Percentiles rank a stretch among this genome's conserved stretches.
Conservation (phyloP, 2,113 vertebrate genomes). For the Phrynosoma blainvillii region DNA sequence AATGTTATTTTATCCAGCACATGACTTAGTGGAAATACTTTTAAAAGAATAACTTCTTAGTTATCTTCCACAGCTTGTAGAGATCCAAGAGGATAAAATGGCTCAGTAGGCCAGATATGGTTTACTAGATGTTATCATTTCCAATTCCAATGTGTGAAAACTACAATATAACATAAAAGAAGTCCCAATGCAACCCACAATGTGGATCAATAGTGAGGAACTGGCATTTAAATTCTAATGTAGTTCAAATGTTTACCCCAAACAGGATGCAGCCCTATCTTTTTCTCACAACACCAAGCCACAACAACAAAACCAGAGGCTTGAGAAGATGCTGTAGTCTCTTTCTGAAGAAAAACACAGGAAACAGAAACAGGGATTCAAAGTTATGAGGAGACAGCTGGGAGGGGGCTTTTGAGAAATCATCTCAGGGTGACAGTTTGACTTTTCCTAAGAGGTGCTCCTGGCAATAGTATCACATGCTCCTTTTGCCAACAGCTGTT, state of each 20-base stretch:
- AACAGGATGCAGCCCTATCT: background rate
- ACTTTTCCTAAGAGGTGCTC: slow-evolving; percentile 28
- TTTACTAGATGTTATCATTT: background rate
- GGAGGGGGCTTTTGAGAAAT: background rate
- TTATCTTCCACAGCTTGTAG: background rate
- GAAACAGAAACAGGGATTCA: slow-evolving; percentile 1
- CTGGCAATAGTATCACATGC: slow-evolving; percentile 53
- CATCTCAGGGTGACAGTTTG: background rate
- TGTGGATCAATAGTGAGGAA: background rate
- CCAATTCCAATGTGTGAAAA: background rate
- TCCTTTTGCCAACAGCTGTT: slow-evolving; percentile 56
- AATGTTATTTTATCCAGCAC: too few species aligned
- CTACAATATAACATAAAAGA: background rate
- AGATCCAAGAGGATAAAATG: background rate
- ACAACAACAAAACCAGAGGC: background rate
- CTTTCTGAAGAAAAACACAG: background rate
- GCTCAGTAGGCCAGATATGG: background rate
- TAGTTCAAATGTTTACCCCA: background rate
- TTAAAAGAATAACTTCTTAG: background rate
- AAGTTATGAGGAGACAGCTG: background rate
- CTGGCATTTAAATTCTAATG: background rate
- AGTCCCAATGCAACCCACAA: background rate
- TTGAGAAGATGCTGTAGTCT: background rate
- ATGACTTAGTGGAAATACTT: too few species aligned
- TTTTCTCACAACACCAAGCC: background rate